Evolutionary conservation across 1,140 invertebrate species (phyloP).

Genomic region (Cyphomyrmex costatus): DNA sequence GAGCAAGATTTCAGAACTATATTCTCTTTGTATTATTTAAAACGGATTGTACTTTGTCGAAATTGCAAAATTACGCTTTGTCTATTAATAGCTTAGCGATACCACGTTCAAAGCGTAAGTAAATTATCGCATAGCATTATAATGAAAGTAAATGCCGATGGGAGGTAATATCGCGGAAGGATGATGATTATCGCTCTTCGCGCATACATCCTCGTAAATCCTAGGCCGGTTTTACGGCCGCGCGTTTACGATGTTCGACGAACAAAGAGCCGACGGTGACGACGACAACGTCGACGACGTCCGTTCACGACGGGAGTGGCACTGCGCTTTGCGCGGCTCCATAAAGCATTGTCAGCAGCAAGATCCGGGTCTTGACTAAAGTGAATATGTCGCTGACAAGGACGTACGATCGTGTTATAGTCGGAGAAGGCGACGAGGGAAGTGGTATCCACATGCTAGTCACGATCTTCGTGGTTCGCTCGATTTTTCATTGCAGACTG

Average conservation of each 20-base stretch:
- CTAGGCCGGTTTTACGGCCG: conserved; percentile 55
- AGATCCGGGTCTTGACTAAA: conserved; percentile 55
- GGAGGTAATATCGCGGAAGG: background rate
- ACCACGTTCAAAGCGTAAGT: background rate
- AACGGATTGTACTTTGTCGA: background rate
- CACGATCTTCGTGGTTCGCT: conserved; percentile 45
- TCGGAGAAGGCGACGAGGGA: conserved; percentile 25
- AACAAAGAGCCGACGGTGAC: conserved; percentile 40
- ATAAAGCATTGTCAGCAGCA: conserved; percentile 71
- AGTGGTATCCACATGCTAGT: conserved; percentile 52
- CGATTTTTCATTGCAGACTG: conserved; percentile 51
- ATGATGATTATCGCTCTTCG: conserved; percentile 15
- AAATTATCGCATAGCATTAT: background rate
- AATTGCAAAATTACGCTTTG: background rate
- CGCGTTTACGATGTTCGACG: conserved; percentile 33
- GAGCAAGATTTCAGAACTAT: background rate
- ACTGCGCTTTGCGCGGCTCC: conserved; percentile 48
- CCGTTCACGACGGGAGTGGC: conserved; percentile 32
- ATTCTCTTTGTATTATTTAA: conserved; percentile 10
- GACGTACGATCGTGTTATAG: conserved; percentile 68
- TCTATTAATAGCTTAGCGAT: background rate
- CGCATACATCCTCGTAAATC: conserved; percentile 48
- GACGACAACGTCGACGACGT: conserved; percentile 47
- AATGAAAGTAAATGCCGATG: conserved; percentile 5
- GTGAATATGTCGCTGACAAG: conserved; percentile 71